A percentile compares a stretch with the other conserved stretches of the same genome.
Conservation (phyloP, 2,113 vertebrate genomes). For the Corydoras sp. region DNA sequence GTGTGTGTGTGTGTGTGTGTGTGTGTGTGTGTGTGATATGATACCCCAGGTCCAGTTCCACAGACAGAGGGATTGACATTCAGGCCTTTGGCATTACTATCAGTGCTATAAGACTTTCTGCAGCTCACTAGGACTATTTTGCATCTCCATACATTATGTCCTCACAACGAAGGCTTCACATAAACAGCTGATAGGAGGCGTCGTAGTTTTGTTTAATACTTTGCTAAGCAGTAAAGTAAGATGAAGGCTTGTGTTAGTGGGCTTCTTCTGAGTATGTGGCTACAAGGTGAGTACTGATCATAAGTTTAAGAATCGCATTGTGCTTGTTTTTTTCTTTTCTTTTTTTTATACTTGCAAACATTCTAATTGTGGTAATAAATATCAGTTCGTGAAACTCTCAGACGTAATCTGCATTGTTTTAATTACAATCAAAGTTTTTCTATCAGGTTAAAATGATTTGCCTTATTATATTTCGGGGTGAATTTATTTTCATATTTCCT, state of each 20-base stretch:
- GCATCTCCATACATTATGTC: neutral
- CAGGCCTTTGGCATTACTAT: constrained; percentile 28
- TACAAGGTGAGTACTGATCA: constrained; percentile 59
- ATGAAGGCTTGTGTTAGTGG: constrained; percentile 58
- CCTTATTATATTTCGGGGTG: no score
- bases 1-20: constrained; percentile 30
- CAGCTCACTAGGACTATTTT: neutral
- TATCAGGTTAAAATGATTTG: no score
- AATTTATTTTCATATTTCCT: no score
- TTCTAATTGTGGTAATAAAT: no score
- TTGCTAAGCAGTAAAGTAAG: constrained; percentile 29
- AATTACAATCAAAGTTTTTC: no score
- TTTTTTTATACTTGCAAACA: no score
- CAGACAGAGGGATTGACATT: constrained; percentile 41
- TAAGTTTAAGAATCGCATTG: neutral
- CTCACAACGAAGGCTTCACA: constrained; percentile 2
- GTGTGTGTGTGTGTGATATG: constrained; percentile 42
- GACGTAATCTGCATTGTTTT: no score
- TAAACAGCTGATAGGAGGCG: neutral
- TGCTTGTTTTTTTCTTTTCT: no score
- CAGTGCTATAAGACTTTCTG: neutral
- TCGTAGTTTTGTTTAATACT: neutral
- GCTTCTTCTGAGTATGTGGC: constrained; percentile 57
- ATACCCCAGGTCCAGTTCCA: constrained; percentile 64
- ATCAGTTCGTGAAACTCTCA: no score